Conservation (phyloP, 2,797 vertebrate genomes). For the Acridotheres tristis region DNA sequence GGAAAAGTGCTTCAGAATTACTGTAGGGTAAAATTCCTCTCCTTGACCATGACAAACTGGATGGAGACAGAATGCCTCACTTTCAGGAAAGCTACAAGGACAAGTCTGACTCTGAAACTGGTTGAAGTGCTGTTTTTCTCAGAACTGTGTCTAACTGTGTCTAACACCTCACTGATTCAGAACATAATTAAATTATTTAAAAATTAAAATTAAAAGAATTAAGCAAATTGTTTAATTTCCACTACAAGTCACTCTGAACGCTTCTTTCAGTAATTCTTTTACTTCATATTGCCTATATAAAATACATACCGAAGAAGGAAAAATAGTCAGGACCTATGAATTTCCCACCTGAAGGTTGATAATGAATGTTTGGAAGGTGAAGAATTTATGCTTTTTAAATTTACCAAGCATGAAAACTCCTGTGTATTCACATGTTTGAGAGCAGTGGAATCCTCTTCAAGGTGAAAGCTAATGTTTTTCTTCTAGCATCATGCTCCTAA, state of each 20-base stretch:
- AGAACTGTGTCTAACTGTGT: background rate
- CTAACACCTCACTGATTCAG: background rate
- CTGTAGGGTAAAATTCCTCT: background rate
- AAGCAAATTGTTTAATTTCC: background rate
- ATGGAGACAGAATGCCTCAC: background rate
- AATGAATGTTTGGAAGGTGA: background rate
- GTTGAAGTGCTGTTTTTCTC: background rate
- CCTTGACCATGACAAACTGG: slow-evolving; percentile 2
- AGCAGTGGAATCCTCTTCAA: background rate
- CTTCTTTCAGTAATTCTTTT: background rate
- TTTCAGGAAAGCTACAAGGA: background rate
- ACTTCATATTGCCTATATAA: background rate
- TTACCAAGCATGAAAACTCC: background rate
- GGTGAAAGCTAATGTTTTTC: background rate
- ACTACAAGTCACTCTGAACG: background rate
- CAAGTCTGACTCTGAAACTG: background rate
- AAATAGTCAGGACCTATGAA: background rate
- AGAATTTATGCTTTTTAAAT: background rate
- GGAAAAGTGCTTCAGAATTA: background rate
- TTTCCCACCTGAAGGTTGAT: background rate
- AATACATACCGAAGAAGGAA: background rate
- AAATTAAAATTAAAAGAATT: background rate
- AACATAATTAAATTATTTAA: background rate
- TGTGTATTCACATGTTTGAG: background rate
- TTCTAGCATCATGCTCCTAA: background rate